Percentiles rank a stretch among this genome's conserved stretches.
phyloP scores from a whole-genome alignment of 37 sponge, comb jelly and placozoan genomes.

The Axinella damicornis region DNA sequence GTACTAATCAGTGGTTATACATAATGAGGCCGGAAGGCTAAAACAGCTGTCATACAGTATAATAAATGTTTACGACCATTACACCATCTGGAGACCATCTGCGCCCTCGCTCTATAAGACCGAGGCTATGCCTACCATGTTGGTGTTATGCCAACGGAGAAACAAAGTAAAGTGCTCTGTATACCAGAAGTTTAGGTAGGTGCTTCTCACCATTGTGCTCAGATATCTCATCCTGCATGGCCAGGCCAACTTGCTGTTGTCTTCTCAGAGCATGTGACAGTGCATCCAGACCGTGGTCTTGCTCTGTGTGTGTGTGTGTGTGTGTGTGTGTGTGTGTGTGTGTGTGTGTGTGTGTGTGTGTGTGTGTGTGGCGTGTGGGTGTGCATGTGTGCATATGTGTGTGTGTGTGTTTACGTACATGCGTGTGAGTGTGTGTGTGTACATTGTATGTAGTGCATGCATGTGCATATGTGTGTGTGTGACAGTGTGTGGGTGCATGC shows the following conservation, averaged over 20 bases:
- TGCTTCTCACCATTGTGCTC: slow-evolving; percentile 80
- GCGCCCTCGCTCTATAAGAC: too few species aligned
- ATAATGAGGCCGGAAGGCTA: too few species aligned
- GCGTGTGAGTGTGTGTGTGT: not conserved
- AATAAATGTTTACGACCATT: too few species aligned
- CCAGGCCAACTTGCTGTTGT: slow-evolving; percentile 83
- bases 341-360: slow-evolving; percentile 7
- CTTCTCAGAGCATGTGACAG: slow-evolving; percentile 79
- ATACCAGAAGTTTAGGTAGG: too few species aligned
- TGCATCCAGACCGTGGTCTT: slow-evolving; percentile 86
- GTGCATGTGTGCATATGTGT: not conserved
- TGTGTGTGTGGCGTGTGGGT: not conserved
- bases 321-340: slow-evolving; percentile 20
- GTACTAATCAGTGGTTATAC: too few species aligned
- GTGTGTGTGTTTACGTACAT: not conserved
- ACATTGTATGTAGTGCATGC: not conserved
- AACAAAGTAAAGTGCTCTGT: too few species aligned
- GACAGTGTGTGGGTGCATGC: not conserved
- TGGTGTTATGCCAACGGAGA: too few species aligned
- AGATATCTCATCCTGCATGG: slow-evolving; percentile 79
- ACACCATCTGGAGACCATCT: too few species aligned
- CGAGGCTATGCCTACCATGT: too few species aligned
- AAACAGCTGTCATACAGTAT: too few species aligned
- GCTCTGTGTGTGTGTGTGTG: slow-evolving; percentile 67
- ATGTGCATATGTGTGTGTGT: not conserved